A percentile compares a stretch with the other conserved stretches of the same genome.
Evolutionary conservation across 2,888 invertebrate species (phyloP).

Genomic region (Thalpophila matura): DNA sequence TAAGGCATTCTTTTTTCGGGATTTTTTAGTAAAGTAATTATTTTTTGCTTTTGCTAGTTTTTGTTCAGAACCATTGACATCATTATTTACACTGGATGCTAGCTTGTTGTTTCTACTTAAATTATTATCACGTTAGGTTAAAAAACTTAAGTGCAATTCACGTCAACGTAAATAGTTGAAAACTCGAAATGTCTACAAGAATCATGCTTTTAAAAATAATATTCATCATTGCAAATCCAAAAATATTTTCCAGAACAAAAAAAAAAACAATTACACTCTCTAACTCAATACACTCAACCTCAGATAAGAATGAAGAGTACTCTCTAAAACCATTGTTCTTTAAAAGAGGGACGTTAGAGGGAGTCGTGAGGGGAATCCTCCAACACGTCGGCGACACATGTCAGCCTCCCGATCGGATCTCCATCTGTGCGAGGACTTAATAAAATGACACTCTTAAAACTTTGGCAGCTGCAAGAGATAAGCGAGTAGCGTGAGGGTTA

Average conservation of each 20-base stretch:
- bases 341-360: conserved; percentile 67
- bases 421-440: conserved; percentile 83
- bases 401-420: conserved; percentile 74
- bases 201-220: too few species aligned
- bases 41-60: background rate
- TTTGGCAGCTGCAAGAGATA: conserved; percentile 51
- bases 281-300: conserved; percentile 43
- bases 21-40: conserved; percentile 9
- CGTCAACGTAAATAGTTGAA: background rate
- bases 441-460: conserved; percentile 81
- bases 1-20: conserved; percentile 13
- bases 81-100: too few species aligned
- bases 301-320: conserved; percentile 46
- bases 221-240: too few species aligned
- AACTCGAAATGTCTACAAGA: too few species aligned
- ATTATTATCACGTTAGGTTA: too few species aligned
- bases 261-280: conserved; percentile 25
- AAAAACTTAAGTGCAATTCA: too few species aligned
- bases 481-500: conserved; percentile 24
- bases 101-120: too few species aligned
- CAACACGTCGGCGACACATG: conserved; percentile 83
- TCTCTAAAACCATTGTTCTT: conserved; percentile 64
- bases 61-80: too few species aligned
- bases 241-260: too few species aligned
- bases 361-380: conserved; percentile 64